Percentiles rank a stretch among this genome's conserved stretches.
phyloP scores from a whole-genome alignment of 53 echinoderm and acorn worm genomes.

The Henricia sp. region DNA sequence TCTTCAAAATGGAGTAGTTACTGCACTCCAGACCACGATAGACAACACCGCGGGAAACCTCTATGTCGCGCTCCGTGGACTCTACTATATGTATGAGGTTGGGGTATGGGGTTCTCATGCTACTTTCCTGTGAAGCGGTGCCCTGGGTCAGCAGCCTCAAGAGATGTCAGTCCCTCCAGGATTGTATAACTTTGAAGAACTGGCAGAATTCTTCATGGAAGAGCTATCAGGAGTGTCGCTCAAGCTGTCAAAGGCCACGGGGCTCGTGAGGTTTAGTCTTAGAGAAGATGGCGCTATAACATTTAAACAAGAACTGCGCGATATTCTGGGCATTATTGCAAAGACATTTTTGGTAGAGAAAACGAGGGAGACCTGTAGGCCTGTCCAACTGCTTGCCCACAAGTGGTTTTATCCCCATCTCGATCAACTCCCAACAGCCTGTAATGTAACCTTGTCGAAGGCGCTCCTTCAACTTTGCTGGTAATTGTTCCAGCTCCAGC shows the following conservation, averaged over 20 bases:
- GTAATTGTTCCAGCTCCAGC: no score
- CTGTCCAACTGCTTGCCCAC: no score
- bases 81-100: slow-evolving; percentile 38
- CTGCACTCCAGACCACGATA: slow-evolving; percentile 10
- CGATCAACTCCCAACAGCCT: no score
- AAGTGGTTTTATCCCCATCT: no score
- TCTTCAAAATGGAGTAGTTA: slow-evolving; percentile 22
- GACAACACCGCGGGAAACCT: slow-evolving; percentile 35
- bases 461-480: no score
- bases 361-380: no score
- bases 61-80: slow-evolving; percentile 36
- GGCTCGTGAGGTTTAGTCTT: no score
- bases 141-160: neutral
- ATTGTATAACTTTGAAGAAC: slow-evolving; percentile 21
- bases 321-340: no score
- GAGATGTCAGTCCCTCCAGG: neutral
- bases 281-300: no score
- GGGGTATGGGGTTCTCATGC: slow-evolving; percentile 6
- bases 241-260: neutral
- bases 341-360: no score
- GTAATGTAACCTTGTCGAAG: no score
- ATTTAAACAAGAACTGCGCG: no score
- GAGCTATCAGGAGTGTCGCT: slow-evolving; percentile 1
- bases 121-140: neutral
- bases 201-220: neutral